Percentiles rank a stretch among this genome's conserved stretches.
These are phyloP conservation scores for Drosophila recens DNA, from an alignment of 2,888 invertebrate species.

Conservation along the genomic window DNA sequence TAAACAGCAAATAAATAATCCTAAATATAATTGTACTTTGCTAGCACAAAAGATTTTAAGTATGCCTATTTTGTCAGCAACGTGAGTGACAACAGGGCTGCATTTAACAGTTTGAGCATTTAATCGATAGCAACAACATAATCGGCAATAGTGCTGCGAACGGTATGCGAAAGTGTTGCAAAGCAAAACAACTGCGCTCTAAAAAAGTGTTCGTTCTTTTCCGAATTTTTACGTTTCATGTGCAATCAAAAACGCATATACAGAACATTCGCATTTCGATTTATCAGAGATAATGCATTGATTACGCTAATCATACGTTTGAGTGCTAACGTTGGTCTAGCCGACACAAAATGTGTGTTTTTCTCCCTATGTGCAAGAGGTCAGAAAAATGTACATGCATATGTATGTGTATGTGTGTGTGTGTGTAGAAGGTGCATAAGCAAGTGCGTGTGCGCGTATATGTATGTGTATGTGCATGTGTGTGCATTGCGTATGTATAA, in stretches of 20 bases:
- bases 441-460: constrained; percentile 52
- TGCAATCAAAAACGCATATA: constrained; percentile 53
- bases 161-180: constrained; percentile 53
- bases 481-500: constrained; percentile 59
- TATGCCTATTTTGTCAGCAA: constrained; percentile 5
- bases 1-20: too few species aligned
- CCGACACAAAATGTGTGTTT: constrained; percentile 41
- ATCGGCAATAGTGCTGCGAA: constrained; percentile 47
- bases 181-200: constrained; percentile 62
- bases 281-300: constrained; percentile 24
- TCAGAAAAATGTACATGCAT: constrained; percentile 76
- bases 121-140: constrained; percentile 36
- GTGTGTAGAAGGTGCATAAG: constrained; percentile 56
- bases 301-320: constrained; percentile 6
- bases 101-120: constrained; percentile 8
- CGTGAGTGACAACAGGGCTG: background rate
- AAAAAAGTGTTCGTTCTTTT: constrained; percentile 62
- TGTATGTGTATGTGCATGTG: constrained; percentile 16
- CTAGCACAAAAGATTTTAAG: background rate
- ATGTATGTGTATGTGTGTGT: constrained; percentile 21
- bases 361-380: constrained; percentile 62
- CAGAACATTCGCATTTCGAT: constrained; percentile 34
- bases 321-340: constrained; percentile 15
- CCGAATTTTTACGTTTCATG: constrained; percentile 43
- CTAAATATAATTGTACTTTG: background rate